These are phyloP conservation scores for Steinernema feltiae DNA, from an alignment of 1,140 invertebrate species.

Conservation along the genomic window DNA sequence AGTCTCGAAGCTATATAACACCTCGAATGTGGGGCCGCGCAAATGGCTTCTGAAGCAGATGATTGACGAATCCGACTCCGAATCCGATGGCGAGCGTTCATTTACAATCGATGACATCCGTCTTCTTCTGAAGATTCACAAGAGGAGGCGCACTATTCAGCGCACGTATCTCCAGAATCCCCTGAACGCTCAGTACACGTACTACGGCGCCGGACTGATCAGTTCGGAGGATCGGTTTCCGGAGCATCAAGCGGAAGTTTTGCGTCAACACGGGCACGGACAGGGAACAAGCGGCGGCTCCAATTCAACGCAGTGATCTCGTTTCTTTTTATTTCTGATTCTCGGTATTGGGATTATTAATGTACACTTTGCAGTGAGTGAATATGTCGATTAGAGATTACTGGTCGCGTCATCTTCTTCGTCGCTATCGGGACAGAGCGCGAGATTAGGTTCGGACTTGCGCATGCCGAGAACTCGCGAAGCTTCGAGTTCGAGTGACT, in stretches of 20 bases:
- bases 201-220: constrained; percentile 46
- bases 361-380: not conserved
- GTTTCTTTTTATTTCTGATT: not conserved
- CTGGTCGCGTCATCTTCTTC: not conserved
- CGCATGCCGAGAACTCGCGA: not conserved
- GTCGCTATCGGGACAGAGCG: not conserved
- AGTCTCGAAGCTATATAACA: constrained; percentile 40
- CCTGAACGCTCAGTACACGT: constrained; percentile 47
- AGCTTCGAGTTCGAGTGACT: not conserved
- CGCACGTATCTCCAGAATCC: constrained; percentile 42
- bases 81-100: constrained; percentile 42
- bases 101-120: constrained; percentile 42
- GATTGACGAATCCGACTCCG: constrained; percentile 46
- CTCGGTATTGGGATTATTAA: not conserved
- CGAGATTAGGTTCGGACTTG: not conserved
- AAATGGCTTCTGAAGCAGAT: constrained; percentile 44
- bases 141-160: constrained; percentile 38
- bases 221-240: constrained; percentile 38
- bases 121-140: constrained; percentile 43
- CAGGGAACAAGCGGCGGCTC: too few species aligned
- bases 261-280: not conserved
- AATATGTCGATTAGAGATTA: constrained; percentile 2
- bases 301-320: not conserved
- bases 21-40: constrained; percentile 27
- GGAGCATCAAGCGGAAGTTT: constrained; percentile 35